Conservation (phyloP, 2,888 invertebrate species). For the Drosophila paranaensis region DNA sequence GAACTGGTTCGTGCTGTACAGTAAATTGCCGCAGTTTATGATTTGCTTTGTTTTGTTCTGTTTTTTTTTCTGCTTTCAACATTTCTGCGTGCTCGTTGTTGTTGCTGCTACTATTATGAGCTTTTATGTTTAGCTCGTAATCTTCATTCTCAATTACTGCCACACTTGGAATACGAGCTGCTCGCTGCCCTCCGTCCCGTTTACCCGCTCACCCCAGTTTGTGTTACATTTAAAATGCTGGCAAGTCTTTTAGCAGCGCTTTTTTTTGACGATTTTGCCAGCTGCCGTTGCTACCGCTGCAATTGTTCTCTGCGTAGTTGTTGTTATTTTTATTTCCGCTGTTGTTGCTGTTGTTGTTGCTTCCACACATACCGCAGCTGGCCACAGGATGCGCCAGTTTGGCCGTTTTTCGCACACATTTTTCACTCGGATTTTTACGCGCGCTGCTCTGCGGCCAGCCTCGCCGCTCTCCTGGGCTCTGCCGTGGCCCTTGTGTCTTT, state of each 20-base stretch:
- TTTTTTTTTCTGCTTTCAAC: neutral
- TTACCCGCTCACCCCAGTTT: constrained; percentile 4
- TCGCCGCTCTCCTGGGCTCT: neutral
- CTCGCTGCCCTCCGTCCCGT: neutral
- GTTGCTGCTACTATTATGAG: constrained; percentile 40
- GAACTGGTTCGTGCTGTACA: constrained; percentile 33
- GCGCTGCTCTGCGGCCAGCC: constrained; percentile 41
- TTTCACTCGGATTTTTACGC: constrained; percentile 56
- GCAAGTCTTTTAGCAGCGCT: constrained; percentile 63
- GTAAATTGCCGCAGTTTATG: constrained; percentile 38
- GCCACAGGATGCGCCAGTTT: constrained; percentile 74
- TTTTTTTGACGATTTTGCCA: constrained; percentile 67
- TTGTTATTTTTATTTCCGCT: constrained; percentile 24
- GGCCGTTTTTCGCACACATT: constrained; percentile 65
- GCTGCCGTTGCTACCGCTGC: constrained; percentile 35
- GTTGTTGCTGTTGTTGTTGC: constrained; percentile 25
- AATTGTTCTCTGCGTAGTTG: constrained; percentile 17
- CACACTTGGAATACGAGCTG: constrained; percentile 24
- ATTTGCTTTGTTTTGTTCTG: neutral
- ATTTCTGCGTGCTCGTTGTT: constrained; percentile 6
- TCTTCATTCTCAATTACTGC: constrained; percentile 56
- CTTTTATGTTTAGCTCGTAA: constrained; percentile 63
- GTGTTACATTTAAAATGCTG: constrained; percentile 53
- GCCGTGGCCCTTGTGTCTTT: constrained; percentile 35
- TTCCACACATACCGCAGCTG: constrained; percentile 45